Conservation (phyloP, 2,113 vertebrate genomes). For the Crotalus tigris region DNA sequence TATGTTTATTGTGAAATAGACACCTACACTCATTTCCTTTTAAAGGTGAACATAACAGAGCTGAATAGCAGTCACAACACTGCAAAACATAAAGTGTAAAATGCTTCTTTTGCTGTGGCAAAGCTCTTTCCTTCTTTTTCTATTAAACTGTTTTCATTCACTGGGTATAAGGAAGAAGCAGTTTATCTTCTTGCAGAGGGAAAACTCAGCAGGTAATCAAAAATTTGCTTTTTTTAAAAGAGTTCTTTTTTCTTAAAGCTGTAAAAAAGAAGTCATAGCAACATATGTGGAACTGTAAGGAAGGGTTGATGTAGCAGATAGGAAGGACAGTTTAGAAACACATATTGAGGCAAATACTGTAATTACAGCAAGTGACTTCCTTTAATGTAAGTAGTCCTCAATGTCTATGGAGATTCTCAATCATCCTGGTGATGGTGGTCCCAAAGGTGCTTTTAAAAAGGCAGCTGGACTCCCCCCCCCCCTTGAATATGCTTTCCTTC, state of each 20-base stretch:
- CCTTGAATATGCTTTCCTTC: no score
- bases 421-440: no score
- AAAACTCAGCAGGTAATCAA: not conserved
- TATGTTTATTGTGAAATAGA: not conserved
- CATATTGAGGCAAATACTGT: not conserved
- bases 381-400: not conserved
- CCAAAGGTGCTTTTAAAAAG: no score
- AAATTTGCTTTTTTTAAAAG: not conserved
- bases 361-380: not conserved
- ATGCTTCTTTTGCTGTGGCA: not conserved
- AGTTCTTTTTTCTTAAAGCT: not conserved
- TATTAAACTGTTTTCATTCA: constrained; percentile 1
- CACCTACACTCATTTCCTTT: not conserved
- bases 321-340: not conserved
- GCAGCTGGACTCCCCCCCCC: no score
- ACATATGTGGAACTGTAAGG: not conserved
- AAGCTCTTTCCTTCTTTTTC: not conserved
- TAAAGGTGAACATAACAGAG: constrained; percentile 3
- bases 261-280: not conserved
- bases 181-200: not conserved
- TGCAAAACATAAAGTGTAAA: constrained; percentile 5
- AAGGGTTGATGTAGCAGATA: not conserved
- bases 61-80: constrained; percentile 7
- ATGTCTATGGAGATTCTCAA: no score
- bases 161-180: not conserved